These are phyloP conservation scores for Diaphora mendica DNA, from an alignment of 2,888 invertebrate genomes.

Conservation along the genomic window DNA sequence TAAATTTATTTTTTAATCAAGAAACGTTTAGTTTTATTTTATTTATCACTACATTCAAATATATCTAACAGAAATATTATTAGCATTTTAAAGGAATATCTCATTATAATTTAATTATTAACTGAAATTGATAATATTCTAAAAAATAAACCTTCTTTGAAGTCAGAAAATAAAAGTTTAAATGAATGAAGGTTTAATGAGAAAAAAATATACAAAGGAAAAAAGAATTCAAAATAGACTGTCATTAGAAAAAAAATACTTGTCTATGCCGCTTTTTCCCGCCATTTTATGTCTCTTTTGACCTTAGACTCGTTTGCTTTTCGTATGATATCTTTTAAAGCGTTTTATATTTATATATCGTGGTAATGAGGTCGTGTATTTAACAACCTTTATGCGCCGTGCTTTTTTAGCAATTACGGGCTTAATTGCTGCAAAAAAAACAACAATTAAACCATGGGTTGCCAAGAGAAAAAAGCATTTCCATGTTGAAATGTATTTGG, in stretches of 20 bases:
- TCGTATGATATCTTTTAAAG: slow-evolving; percentile 5
- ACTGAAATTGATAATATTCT: not conserved
- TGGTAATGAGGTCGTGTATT: slow-evolving; percentile 12
- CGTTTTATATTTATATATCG: not conserved
- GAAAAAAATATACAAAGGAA: not conserved
- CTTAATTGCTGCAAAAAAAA: slow-evolving; percentile 8
- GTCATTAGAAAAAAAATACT: slow-evolving; percentile 1
- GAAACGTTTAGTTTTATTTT: too few species aligned
- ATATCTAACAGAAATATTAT: not conserved
- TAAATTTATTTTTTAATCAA: too few species aligned
- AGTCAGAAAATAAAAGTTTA: not conserved
- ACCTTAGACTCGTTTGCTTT: slow-evolving; percentile 2
- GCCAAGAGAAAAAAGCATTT: not conserved
- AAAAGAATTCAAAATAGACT: not conserved
- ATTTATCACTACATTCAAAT: too few species aligned
- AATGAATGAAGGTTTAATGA: not conserved
- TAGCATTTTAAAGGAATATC: not conserved
- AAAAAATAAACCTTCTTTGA: not conserved
- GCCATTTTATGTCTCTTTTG: slow-evolving; percentile 4
- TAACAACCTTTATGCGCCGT: slow-evolving; percentile 1
- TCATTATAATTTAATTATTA: not conserved
- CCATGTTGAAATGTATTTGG: not conserved
- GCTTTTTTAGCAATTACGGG: not conserved
- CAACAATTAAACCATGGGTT: not conserved
- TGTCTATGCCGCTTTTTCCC: slow-evolving; percentile 3